Conservation (phyloP, 2,113 vertebrate genomes). For the Nothobranchius kuhntae region DNA sequence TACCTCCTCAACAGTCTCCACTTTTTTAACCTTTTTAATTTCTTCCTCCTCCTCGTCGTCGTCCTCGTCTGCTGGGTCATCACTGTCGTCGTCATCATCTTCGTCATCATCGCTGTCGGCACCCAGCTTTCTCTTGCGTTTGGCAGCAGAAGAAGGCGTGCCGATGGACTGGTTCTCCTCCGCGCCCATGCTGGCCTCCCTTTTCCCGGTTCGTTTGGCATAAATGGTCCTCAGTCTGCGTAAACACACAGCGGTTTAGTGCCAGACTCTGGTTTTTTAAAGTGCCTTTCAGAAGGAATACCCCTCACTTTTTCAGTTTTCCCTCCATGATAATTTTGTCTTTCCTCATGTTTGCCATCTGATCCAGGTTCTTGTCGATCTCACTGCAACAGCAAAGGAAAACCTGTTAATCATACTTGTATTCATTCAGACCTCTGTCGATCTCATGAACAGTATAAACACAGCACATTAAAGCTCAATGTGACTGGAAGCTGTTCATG, state of each 20-base stretch:
- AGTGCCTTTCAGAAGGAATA: not conserved
- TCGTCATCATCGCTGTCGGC: conserved; percentile 91
- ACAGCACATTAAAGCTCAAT: conserved; percentile 13
- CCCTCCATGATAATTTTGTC: conserved; percentile 98
- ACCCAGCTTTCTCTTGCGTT: conserved; percentile 86
- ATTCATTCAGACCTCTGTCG: not conserved
- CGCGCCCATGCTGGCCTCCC: conserved; percentile 80
- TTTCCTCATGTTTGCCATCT: conserved; percentile 97
- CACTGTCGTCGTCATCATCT: conserved; percentile 90
- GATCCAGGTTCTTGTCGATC: conserved; percentile 98
- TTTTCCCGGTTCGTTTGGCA: conserved; percentile 93
- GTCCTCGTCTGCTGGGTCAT: conserved; percentile 89
- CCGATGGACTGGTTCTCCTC: conserved; percentile 88
- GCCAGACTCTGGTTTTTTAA: not conserved
- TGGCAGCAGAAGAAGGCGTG: conserved; percentile 83
- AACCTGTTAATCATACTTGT: conserved; percentile 12
- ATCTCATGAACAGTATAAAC: conserved; percentile 6
- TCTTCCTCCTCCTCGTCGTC: conserved; percentile 98
- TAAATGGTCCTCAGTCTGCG: conserved; percentile 91
- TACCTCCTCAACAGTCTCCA: conserved; percentile 92
- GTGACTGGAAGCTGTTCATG: conserved; percentile 9
- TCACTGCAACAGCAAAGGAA: conserved; percentile 82
- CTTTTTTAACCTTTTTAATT: conserved; percentile 91
- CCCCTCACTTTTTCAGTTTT: conserved; percentile 95
- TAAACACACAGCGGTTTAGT: conserved; percentile 7